Base-by-base conservation (phyloP, 2,888 invertebrate species). In the Rapana venosa region DNA sequence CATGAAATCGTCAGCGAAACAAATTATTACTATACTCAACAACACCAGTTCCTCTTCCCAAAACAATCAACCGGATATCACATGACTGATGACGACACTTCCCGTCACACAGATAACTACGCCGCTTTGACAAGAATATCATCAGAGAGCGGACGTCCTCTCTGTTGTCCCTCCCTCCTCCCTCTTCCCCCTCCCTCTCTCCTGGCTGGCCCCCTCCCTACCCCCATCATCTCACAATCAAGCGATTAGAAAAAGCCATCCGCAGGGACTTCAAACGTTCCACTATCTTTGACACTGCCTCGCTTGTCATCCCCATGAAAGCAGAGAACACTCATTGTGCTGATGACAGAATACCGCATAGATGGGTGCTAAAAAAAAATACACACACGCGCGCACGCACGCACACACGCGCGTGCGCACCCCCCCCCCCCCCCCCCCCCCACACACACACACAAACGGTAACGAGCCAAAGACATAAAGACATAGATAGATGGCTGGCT, bases 171-270 rank as follows among this genome's bases (percentile, higher is more conserved):
- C 66, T 11, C n/a, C 30, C 74, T 74, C 74, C 26, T n/a, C n/a
- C 74, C n/a, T 26, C 70, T 5, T 22, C 22, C 26, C 74, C 11
- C 74, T n/a, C 30, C 13, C 11, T n/a, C 30, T 74, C 30, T 26
- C n/a, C 74, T 74, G n/a, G 8, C 22, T n/a, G n/a, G 5, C 74
- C 30, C 11, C 30, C 74, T n/a, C 11, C 22, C 35, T 79, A 11
- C 32, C 79, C 32, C 35, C 47, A 47, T 79, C 79, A 32, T 17
- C 22, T 35, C 32, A 79, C 84, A 56, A 84, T 84, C 84, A 84
- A 84, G 84, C 84, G 20, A 84, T 84, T 58, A 84, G 56, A 35
- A 83, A 84, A 58, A 8, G 17, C 56, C 58, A n/a, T 35, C 84
- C 58, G 30, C 35, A 30, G 84, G 84, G 84, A 84, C 30, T 30